phyloP scores from a whole-genome alignment of 2,113 vertebrate species.

The Scomber colias region DNA sequence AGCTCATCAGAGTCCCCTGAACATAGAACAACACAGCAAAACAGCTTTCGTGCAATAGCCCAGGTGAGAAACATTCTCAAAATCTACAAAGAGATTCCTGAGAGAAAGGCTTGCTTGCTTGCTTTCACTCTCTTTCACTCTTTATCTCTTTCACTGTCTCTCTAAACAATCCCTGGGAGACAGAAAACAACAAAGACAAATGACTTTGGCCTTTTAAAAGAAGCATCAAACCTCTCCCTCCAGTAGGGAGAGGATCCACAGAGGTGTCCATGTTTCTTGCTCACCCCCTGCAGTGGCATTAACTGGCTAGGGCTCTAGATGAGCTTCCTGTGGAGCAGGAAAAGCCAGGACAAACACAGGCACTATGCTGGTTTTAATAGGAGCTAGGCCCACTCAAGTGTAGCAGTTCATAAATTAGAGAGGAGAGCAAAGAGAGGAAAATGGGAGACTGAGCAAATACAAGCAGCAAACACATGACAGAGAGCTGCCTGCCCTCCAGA shows the following conservation, averaged over 20 bases:
- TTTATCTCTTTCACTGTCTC: slow-evolving; percentile 45
- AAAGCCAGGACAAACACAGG: slow-evolving; percentile 79
- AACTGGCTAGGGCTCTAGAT: slow-evolving; percentile 64
- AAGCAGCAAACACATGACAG: slow-evolving; percentile 68
- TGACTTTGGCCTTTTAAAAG: slow-evolving; percentile 76
- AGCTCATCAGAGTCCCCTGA: not conserved
- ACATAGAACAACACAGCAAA: slow-evolving; percentile 11
- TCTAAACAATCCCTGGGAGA: slow-evolving; percentile 68
- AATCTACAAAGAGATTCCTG: slow-evolving; percentile 39
- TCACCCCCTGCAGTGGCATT: slow-evolving; percentile 72
- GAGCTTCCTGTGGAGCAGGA: slow-evolving; percentile 74
- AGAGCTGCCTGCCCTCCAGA: slow-evolving; percentile 26
- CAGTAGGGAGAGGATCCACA: slow-evolving; percentile 61
- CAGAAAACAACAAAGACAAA: slow-evolving; percentile 72
- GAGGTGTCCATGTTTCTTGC: slow-evolving; percentile 59
- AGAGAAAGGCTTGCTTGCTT: slow-evolving; percentile 32
- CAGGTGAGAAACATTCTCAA: slow-evolving; percentile 42
- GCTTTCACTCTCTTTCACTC: slow-evolving; percentile 44
- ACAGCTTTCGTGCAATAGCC: slow-evolving; percentile 34
- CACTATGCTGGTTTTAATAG: slow-evolving; percentile 80
- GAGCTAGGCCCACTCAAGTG: slow-evolving; percentile 67
- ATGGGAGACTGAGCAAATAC: slow-evolving; percentile 67
- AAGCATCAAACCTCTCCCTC: slow-evolving; percentile 59
- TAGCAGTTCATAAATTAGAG: slow-evolving; percentile 79
- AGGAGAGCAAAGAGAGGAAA: slow-evolving; percentile 63